Evolutionary conservation across 30 jellyfish, hydroid and myxozoan genomes (phyloP).

Genomic region (Hydra vulgaris): DNA sequence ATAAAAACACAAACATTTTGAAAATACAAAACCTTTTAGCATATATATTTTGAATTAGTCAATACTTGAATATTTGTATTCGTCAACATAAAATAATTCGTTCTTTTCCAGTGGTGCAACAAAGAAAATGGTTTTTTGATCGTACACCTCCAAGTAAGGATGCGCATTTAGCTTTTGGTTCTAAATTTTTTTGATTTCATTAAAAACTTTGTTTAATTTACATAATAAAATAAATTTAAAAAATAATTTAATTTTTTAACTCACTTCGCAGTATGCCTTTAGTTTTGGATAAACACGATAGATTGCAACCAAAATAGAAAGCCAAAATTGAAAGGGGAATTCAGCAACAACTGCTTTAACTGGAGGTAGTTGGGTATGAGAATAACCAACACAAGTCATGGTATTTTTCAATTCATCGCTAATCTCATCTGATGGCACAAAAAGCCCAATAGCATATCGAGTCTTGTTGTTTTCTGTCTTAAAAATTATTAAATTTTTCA

Average conservation of each 20-base stretch:
- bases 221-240: too few relatives aligned
- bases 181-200: not conserved
- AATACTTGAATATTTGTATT: not conserved
- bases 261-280: slow-evolving; percentile 20
- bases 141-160: slow-evolving; percentile 9
- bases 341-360: slow-evolving; percentile 29
- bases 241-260: not conserved
- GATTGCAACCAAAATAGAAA: slow-evolving; percentile 39
- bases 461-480: not conserved
- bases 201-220: too few relatives aligned
- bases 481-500: too few relatives aligned
- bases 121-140: not conserved
- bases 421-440: slow-evolving; percentile 8
- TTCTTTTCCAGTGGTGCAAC: slow-evolving; percentile 15
- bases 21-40: not conserved
- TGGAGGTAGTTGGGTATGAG: slow-evolving; percentile 8
- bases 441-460: slow-evolving; percentile 30
- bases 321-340: slow-evolving; percentile 24
- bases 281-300: slow-evolving; percentile 36
- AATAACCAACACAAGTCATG: slow-evolving; percentile 33
- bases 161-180: not conserved
- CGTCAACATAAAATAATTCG: slow-evolving; percentile 24
- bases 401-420: slow-evolving; percentile 6
- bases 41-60: not conserved
- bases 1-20: not conserved